phyloP scores from a whole-genome alignment of 1,140 invertebrate species.

The Mya arenaria region DNA sequence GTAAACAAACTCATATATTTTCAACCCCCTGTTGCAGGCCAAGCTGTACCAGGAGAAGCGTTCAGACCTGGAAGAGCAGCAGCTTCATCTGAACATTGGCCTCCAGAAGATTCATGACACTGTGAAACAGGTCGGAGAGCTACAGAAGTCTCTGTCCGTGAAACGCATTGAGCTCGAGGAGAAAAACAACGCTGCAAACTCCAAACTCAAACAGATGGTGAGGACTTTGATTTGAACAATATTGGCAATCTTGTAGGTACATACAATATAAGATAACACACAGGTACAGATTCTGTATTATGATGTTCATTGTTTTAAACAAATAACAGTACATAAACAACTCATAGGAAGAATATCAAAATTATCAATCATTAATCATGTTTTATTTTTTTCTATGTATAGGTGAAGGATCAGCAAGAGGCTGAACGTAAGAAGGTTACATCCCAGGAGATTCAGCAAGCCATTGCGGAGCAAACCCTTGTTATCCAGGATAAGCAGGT shows the following conservation, averaged over 20 bases:
- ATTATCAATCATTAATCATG: no score
- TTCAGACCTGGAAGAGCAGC: constrained; percentile 98
- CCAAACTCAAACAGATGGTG: constrained; percentile 98
- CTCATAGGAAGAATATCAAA: no score
- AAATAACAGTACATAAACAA: no score
- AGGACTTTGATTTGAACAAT: no score
- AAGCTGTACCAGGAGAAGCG: constrained; percentile 99
- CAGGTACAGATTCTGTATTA: no score
- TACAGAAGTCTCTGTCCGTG: constrained; percentile 98
- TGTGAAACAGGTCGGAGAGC: constrained; percentile 99
- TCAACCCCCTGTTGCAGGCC: constrained; percentile 82
- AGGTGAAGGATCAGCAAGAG: constrained; percentile 98
- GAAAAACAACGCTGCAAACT: constrained; percentile 99
- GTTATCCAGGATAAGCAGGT: constrained; percentile 96
- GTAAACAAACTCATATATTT: no score
- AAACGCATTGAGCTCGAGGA: constrained; percentile 96
- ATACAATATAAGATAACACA: no score
- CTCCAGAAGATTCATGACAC: constrained; percentile 99
- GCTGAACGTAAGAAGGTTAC: constrained; percentile 99
- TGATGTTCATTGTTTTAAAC: no score
- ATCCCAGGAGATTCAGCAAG: constrained; percentile 97
- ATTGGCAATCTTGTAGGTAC: no score
- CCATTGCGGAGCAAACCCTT: constrained; percentile 89
- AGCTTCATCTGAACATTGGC: constrained; percentile 99
- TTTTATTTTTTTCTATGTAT: neutral